A percentile compares a stretch with the other conserved stretches of the same genome.
phyloP scores from a whole-genome alignment of 2,797 vertebrate genomes.

The Hemibagrus guttatus region DNA sequence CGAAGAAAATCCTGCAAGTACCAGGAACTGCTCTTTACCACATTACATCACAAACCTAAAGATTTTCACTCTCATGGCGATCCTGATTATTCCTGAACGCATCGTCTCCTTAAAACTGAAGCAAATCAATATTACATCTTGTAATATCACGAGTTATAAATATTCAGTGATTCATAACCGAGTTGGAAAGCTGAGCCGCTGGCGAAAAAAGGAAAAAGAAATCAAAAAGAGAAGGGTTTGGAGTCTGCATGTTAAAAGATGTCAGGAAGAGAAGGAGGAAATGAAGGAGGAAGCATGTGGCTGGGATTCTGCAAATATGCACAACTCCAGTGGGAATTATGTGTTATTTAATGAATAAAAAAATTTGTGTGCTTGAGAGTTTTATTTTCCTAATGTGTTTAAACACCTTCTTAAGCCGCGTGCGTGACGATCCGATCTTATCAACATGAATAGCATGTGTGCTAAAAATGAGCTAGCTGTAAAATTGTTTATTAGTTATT shows the following conservation, averaged over 20 bases:
- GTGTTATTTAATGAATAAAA: not conserved
- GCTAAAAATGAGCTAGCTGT: not conserved
- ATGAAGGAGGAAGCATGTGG: not conserved
- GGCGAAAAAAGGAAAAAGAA: not conserved
- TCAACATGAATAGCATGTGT: not conserved
- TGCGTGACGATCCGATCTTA: not conserved
- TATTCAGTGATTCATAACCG: not conserved
- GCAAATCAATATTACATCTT: conserved; percentile 4
- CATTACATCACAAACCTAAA: not conserved
- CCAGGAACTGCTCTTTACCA: not conserved
- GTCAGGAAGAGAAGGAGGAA: not conserved
- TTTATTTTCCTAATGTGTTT: not conserved
- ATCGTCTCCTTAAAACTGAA: not conserved
- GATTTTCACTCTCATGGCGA: not conserved
- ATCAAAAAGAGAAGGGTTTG: not conserved
- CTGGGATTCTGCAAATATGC: not conserved
- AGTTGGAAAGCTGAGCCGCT: not conserved
- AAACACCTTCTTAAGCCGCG: not conserved
- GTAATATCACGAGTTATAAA: not conserved
- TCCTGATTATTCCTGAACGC: not conserved
- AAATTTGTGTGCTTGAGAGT: not conserved
- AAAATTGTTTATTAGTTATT: not conserved
- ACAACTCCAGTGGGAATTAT: too few species aligned
- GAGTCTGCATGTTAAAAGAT: not conserved
- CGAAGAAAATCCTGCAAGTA: not conserved